Conservation (phyloP, 92 coral and sea anemone genomes). For the Bergia puertoricense region DNA sequence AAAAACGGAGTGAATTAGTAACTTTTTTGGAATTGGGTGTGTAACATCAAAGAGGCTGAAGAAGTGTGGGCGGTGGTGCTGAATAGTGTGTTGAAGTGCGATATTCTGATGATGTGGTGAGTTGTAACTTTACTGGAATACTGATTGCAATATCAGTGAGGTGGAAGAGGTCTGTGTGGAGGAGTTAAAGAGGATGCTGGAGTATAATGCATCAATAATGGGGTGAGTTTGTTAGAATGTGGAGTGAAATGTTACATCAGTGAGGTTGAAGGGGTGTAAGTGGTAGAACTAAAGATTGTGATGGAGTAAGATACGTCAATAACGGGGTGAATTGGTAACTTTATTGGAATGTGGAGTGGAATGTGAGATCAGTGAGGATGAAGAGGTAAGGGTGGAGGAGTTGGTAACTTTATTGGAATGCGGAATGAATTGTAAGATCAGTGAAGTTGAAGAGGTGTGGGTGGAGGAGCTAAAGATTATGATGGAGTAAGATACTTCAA, state of each 20-base stretch:
- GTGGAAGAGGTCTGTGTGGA: not conserved
- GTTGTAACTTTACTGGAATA: not conserved
- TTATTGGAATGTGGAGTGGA: no score
- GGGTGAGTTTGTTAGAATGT: conserved; percentile 57
- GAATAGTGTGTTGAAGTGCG: conserved; percentile 61
- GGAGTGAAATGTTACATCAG: conserved; percentile 6
- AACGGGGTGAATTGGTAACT: no score
- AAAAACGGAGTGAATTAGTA: conserved; percentile 66
- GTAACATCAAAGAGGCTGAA: conserved; percentile 49
- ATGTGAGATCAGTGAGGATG: no score
- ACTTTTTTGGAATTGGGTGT: not conserved
- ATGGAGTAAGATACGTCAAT: not conserved
- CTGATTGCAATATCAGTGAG: not conserved
- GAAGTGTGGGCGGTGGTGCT: conserved; percentile 83
- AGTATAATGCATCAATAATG: conserved; percentile 63
- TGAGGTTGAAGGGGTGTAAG: conserved; percentile 81
- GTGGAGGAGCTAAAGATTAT: no score
- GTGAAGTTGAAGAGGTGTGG: no score
- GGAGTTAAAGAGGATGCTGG: conserved; percentile 33
- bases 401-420: not conserved
- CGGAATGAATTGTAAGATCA: no score
- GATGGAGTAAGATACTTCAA: no score
- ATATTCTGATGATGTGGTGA: conserved; percentile 77
- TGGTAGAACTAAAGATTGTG: conserved; percentile 65
- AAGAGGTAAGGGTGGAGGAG: no score